A percentile compares a stretch with the other conserved stretches of the same genome.
These are phyloP conservation scores for Tauraco hartlaubi DNA, from an alignment of 2,797 vertebrate genomes.

Conservation along the genomic window DNA sequence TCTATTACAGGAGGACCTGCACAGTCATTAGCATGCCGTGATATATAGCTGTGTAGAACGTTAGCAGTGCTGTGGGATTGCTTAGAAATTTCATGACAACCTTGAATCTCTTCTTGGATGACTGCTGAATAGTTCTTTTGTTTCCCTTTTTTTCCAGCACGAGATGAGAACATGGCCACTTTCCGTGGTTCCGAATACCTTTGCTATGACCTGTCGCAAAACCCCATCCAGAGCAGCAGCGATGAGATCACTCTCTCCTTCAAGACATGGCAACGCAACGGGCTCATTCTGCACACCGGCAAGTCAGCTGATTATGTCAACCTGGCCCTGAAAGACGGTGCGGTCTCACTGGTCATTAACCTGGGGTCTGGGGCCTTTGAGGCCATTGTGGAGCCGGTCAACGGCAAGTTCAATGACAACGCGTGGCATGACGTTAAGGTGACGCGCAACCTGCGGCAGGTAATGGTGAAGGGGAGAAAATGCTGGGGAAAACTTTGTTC, in stretches of 20 bases:
- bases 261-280: constrained; percentile 98
- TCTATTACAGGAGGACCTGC: background rate
- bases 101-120: background rate
- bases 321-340: constrained; percentile 96
- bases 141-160: constrained; percentile 77
- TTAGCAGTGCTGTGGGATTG: background rate
- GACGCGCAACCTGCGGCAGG: constrained; percentile 98
- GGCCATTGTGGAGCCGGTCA: constrained; percentile 98
- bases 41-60: background rate
- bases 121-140: background rate
- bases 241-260: constrained; percentile 98
- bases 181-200: constrained; percentile 98
- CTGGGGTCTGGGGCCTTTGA: constrained; percentile 98
- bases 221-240: constrained; percentile 99
- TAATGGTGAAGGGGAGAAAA: constrained; percentile 84
- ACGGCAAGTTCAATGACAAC: constrained; percentile 99
- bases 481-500: background rate
- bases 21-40: background rate
- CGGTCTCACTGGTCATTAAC: constrained; percentile 97
- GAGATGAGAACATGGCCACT: constrained; percentile 96
- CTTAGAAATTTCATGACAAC: background rate
- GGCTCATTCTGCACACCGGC: constrained; percentile 97
- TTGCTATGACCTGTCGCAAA: constrained; percentile 98
- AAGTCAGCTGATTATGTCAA: constrained; percentile 99
- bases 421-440: constrained; percentile 99